phyloP scores from a whole-genome alignment of 1,140 invertebrate species.

The Cylas formicarius region DNA sequence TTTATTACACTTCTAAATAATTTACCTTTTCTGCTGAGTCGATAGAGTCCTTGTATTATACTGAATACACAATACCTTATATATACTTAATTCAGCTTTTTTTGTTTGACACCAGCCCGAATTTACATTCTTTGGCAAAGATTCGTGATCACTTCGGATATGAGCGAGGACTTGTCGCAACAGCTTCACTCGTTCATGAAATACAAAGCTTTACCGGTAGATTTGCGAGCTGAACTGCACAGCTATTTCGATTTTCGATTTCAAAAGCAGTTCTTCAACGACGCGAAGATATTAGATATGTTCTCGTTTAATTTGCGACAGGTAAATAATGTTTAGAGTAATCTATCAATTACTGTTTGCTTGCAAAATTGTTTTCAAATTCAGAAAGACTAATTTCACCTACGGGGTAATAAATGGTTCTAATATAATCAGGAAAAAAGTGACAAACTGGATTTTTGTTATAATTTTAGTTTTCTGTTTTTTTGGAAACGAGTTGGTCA shows the following conservation, averaged over 20 bases:
- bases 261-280: conserved; percentile 29
- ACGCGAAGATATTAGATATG: conserved; percentile 19
- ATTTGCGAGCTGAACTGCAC: conserved; percentile 19
- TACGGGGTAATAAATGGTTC: too few species aligned
- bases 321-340: too few species aligned
- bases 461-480: too few species aligned
- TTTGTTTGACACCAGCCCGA: conserved; percentile 5
- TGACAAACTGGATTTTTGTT: too few species aligned
- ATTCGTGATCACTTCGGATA: conserved; percentile 5
- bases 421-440: too few species aligned
- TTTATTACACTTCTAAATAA: too few species aligned
- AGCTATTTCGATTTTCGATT: conserved; percentile 30
- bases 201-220: conserved; percentile 22
- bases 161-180: conserved; percentile 22
- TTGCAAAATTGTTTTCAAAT: too few species aligned
- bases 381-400: too few species aligned
- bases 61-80: not conserved
- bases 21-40: too few species aligned
- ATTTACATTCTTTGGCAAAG: conserved; percentile 7
- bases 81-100: conserved; percentile 2
- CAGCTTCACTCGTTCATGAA: conserved; percentile 25
- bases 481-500: too few species aligned
- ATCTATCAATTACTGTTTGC: too few species aligned
- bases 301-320: conserved; percentile 17
- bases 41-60: not conserved